Evolutionary conservation across 53 echinoderm and acorn worm genomes (phyloP).

Genomic region (Henricia sp.): DNA sequence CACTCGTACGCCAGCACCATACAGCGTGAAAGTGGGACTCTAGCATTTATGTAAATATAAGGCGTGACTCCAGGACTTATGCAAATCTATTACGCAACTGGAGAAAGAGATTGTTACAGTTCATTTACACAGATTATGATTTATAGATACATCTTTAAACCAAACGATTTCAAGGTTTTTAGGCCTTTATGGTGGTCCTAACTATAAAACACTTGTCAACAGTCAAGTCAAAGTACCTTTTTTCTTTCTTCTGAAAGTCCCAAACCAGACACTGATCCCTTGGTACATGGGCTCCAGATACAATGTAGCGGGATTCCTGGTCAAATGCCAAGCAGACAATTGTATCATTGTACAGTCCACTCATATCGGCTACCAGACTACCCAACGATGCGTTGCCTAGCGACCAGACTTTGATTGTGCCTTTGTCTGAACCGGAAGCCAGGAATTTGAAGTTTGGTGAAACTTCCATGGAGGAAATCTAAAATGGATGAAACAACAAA

Average conservation of each 20-base stretch:
- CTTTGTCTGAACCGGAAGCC: constrained; percentile 69
- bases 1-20: too few species aligned
- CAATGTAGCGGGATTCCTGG: constrained; percentile 45
- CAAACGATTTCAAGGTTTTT: too few species aligned
- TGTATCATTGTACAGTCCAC: constrained; percentile 57
- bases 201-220: too few species aligned
- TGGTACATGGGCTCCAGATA: constrained; percentile 66
- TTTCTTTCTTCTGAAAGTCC: constrained; percentile 58
- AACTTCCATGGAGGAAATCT: constrained; percentile 51
- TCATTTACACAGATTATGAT: too few species aligned
- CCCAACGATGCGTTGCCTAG: constrained; percentile 57
- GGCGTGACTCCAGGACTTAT: too few species aligned
- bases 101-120: too few species aligned
- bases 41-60: too few species aligned
- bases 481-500: too few species aligned
- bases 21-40: too few species aligned
- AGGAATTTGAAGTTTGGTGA: constrained; percentile 52
- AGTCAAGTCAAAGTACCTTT: constrained; percentile 10
- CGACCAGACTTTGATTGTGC: constrained; percentile 76
- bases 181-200: too few species aligned
- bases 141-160: too few species aligned
- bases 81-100: too few species aligned
- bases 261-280: constrained; percentile 79
- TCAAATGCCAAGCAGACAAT: constrained; percentile 71
- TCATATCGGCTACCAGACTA: constrained; percentile 49